Conservation (phyloP, 2,797 vertebrate genomes). For the Ctenopoma multispine region DNA sequence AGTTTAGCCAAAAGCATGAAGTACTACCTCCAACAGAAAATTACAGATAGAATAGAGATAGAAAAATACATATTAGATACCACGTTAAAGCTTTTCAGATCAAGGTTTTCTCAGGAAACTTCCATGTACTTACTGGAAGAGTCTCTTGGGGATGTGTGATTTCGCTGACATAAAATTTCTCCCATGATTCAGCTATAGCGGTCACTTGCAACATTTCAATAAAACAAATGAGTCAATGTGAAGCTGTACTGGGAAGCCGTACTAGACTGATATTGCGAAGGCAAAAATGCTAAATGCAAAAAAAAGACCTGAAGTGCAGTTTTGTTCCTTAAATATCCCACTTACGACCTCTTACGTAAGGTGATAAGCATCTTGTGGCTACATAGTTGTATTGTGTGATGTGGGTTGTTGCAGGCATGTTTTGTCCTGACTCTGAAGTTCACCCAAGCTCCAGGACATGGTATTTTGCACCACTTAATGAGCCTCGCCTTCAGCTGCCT, state of each 20-base stretch:
- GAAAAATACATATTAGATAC: slow-evolving; percentile 19
- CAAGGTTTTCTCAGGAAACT: slow-evolving; percentile 53
- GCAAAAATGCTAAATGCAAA: too few species aligned
- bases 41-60: slow-evolving; percentile 20
- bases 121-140: slow-evolving; percentile 37
- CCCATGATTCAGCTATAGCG: slow-evolving; percentile 57
- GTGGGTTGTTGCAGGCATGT: slow-evolving; percentile 49
- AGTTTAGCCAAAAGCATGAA: slow-evolving; percentile 3
- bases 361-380: slow-evolving; percentile 52
- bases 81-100: slow-evolving; percentile 18
- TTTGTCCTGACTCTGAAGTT: slow-evolving; percentile 39
- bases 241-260: not conserved
- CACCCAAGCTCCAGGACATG: slow-evolving; percentile 53
- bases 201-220: slow-evolving; percentile 32
- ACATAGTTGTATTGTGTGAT: slow-evolving; percentile 40
- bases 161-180: slow-evolving; percentile 53
- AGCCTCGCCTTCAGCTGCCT: slow-evolving; percentile 52
- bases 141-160: slow-evolving; percentile 28
- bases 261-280: not conserved
- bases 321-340: slow-evolving; percentile 20
- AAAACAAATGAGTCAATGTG: slow-evolving; percentile 31
- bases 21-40: slow-evolving; percentile 3
- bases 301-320: not conserved
- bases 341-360: slow-evolving; percentile 30
- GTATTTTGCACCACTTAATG: slow-evolving; percentile 55